phyloP scores from a whole-genome alignment of 1,140 invertebrate genomes.

The Diabrotica undecimpunctata region DNA sequence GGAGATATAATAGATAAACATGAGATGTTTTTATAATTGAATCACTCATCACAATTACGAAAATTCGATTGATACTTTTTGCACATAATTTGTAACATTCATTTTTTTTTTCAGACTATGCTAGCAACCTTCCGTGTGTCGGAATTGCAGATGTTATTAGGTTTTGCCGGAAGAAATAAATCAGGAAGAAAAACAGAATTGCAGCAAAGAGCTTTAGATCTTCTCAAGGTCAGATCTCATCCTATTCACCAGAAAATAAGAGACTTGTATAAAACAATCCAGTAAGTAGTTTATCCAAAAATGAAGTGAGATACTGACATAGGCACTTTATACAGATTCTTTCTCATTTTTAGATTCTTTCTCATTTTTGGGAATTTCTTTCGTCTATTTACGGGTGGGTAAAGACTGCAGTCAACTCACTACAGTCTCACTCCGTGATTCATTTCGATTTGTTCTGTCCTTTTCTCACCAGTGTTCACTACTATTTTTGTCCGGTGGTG shows the following conservation, averaged over 20 bases:
- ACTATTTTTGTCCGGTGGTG: too few species aligned
- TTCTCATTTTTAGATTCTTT: constrained; percentile 1
- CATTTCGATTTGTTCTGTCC: too few species aligned
- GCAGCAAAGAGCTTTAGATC: constrained; percentile 71
- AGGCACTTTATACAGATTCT: background rate
- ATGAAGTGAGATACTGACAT: too few species aligned
- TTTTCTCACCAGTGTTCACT: too few species aligned
- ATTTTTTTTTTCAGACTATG: constrained; percentile 68
- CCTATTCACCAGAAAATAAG: constrained; percentile 74
- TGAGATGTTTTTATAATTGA: too few species aligned
- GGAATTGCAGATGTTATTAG: constrained; percentile 80
- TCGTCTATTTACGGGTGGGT: too few species aligned
- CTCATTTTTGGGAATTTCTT: background rate
- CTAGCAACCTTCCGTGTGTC: constrained; percentile 79
- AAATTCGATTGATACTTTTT: too few species aligned
- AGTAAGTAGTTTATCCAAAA: constrained; percentile 51
- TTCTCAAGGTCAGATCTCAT: constrained; percentile 68
- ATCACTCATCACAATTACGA: too few species aligned
- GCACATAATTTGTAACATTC: too few species aligned
- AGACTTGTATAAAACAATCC: constrained; percentile 73
- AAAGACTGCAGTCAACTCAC: too few species aligned
- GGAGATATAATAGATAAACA: too few species aligned
- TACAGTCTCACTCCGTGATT: too few species aligned
- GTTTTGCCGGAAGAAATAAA: constrained; percentile 80
- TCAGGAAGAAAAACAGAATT: constrained; percentile 84